A percentile compares a stretch with the other conserved stretches of the same genome.
Evolutionary conservation across 1,140 invertebrate species (phyloP).

Genomic region (Arion vulgaris): DNA sequence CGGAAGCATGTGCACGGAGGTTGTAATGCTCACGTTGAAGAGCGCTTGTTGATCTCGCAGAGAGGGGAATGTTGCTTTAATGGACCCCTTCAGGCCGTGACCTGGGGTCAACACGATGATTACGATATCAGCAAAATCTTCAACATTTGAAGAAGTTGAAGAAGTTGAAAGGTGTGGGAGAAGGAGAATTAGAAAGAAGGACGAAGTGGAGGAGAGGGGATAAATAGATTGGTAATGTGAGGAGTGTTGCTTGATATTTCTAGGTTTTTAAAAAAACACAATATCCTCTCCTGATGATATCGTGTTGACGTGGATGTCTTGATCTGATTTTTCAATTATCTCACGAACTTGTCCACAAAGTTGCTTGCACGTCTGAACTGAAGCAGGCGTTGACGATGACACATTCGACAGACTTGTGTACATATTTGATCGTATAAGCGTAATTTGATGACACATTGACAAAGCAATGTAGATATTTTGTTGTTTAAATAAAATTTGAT

Average conservation of each 20-base stretch:
- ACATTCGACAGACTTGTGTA: too few relatives aligned
- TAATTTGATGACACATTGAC: too few relatives aligned
- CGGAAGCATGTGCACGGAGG: constrained; percentile 7
- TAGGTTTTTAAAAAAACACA: not conserved
- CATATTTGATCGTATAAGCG: not conserved
- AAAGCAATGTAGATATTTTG: too few relatives aligned
- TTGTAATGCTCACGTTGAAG: constrained; percentile 16
- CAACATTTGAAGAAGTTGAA: not conserved
- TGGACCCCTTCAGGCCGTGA: constrained; percentile 24
- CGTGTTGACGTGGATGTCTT: not conserved
- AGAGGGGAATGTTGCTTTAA: constrained; percentile 27
- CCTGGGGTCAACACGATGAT: constrained; percentile 26
- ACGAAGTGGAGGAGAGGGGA: not conserved
- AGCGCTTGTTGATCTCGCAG: constrained; percentile 7
- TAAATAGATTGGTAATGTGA: not conserved
- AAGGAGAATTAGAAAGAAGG: not conserved
- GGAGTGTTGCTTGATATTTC: not conserved
- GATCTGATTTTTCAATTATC: not conserved
- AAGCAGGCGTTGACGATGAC: too few relatives aligned
- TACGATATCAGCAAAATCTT: constrained; percentile 5
- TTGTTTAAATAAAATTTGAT: too few relatives aligned
- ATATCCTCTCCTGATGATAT: not conserved
- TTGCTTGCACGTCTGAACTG: too few relatives aligned
- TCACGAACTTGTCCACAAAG: too few relatives aligned
- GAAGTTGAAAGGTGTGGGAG: not conserved